A percentile compares a stretch with the other conserved stretches of the same genome.
Evolutionary conservation across 2,113 vertebrate species (phyloP).

Genomic region (Mesitornis unicolor): DNA sequence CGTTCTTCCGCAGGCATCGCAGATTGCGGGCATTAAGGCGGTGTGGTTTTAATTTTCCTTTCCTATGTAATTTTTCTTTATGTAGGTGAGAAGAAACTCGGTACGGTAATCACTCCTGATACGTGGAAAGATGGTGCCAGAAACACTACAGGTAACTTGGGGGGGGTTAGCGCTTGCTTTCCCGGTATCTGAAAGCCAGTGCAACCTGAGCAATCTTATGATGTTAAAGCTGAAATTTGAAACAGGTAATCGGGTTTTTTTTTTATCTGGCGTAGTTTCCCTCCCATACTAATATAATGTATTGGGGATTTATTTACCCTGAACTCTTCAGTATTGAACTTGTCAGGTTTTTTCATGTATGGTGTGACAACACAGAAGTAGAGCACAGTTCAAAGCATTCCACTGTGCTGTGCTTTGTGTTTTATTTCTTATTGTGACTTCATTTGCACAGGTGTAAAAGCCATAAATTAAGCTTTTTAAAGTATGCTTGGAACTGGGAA

Average conservation of each 20-base stretch:
- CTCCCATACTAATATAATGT: background rate
- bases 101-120: conserved; percentile 94
- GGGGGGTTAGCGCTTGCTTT: background rate
- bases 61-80: background rate
- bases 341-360: accelerated
- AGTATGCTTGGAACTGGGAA: background rate
- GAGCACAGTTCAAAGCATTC: accelerated
- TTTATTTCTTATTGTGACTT: background rate
- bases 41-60: accelerated
- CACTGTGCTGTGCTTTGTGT: background rate
- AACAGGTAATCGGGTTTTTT: background rate
- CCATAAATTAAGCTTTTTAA: background rate
- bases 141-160: conserved; percentile 89
- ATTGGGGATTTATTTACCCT: background rate
- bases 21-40: accelerated
- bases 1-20: accelerated
- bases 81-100: conserved; percentile 95
- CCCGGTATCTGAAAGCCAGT: background rate
- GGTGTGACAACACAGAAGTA: accelerated
- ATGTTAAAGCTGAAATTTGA: background rate
- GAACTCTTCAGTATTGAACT: background rate
- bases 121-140: conserved; percentile 98
- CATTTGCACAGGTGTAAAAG: background rate
- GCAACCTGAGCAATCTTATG: accelerated
- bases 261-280: background rate